Percentiles rank a stretch among this genome's conserved stretches.
Evolutionary conservation across 2,113 vertebrate genomes (phyloP).

Genomic region (Chloroceryle aenea): DNA sequence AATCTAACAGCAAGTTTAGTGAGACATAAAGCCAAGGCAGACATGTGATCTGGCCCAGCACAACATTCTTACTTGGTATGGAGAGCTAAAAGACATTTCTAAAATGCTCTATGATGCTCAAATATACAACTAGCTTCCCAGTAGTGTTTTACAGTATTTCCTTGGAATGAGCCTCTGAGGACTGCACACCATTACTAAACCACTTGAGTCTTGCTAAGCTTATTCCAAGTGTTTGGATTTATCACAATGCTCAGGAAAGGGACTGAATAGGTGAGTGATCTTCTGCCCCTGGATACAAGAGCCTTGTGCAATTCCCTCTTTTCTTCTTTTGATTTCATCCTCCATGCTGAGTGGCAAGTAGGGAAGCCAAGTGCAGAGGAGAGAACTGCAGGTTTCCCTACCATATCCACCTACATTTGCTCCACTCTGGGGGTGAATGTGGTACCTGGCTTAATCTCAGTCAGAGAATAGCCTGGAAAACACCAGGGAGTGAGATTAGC

Average conservation of each 20-base stretch:
- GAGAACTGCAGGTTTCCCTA: background rate
- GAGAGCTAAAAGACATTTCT: background rate
- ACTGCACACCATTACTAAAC: fast-evolving
- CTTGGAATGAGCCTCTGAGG: background rate
- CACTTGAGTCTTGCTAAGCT: background rate
- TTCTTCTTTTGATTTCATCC: background rate
- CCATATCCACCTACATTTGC: background rate
- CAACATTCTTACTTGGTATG: background rate
- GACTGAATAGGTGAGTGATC: background rate
- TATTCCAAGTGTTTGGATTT: background rate
- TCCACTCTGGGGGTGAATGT: background rate
- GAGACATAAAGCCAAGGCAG: background rate
- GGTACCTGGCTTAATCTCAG: background rate
- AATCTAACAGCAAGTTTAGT: background rate
- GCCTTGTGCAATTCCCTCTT: background rate
- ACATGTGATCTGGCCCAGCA: background rate
- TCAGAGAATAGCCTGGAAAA: background rate
- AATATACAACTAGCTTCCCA: background rate
- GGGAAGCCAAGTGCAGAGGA: background rate
- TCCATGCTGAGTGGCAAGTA: background rate
- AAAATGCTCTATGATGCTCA: background rate
- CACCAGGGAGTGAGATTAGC: background rate
- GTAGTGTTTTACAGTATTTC: background rate
- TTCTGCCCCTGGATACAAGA: background rate
- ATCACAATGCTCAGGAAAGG: background rate